Base-by-base conservation (phyloP, 2,113 vertebrate species). In the Chinchilla lanigera region DNA sequence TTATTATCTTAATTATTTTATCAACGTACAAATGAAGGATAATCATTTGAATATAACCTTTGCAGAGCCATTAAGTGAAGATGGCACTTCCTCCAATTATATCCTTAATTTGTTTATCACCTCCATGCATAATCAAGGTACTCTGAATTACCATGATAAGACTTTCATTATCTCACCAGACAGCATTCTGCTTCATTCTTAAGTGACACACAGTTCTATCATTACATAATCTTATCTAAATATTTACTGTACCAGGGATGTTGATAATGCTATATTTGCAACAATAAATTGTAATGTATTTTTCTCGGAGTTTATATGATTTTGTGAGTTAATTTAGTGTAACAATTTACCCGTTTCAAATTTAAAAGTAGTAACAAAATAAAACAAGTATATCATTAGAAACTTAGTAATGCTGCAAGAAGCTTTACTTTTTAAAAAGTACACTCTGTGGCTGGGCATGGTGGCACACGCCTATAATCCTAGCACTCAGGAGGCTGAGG, bases 1-100 rank as follows among this genome's bases (percentile, higher is more conserved):
- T 90, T 96, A 47, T 82, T 96, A 97, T 80, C 75, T 77, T 95
- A 86, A 83, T 84, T 96, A 93, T 94, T 96, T 86, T 93, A 80
- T 88, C 88, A 96, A 92, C 30, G 50, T 86, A 81, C 54, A 95
- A 92, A 96, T 83, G 88, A 96, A 89, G 60, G 44, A 67, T 95
- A 96, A 95, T 93, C 95, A 95, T 63, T 95, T 96, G 87, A 96
- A 95, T 94, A 84, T 82, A 95, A 96, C 56, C 93, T 96, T 86
- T 95, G 94, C 75, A 94, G 63, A 92, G 69, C 50, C 88, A 96
- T 90, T 86, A 97, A 90, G 24, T 16, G 7, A 92, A 91, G 26
- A 50, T 10, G 28, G 84, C 75, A 91, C 86, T 93, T 93, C 78
- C 69, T 96, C 77, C 71, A 87, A 95, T 96, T 96, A 97, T 26